These are phyloP conservation scores for Bos taurus DNA, from an alignment of 2,113 vertebrate species.

Conservation along the genomic window DNA sequence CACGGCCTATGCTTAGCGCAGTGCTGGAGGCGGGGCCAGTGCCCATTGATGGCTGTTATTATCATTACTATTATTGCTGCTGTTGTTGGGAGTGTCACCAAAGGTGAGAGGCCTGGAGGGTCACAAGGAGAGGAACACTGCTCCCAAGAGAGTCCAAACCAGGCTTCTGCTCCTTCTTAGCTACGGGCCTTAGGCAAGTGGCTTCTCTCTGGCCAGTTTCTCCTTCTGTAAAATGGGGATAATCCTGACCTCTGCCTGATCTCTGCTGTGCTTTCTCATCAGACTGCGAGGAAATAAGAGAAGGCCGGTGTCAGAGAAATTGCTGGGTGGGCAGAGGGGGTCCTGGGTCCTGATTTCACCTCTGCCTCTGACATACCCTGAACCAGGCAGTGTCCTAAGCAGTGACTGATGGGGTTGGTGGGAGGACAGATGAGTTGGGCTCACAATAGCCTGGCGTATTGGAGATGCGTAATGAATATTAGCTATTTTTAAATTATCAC, in stretches of 20 bases:
- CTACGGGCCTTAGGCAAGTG: neutral
- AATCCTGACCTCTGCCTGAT: neutral
- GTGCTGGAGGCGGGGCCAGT: rapidly evolving
- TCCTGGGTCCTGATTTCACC: neutral
- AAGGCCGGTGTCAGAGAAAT: neutral
- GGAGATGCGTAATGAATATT: neutral
- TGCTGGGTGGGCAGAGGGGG: neutral
- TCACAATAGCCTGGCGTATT: rapidly evolving
- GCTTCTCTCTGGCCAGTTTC: neutral
- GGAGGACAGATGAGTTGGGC: neutral
- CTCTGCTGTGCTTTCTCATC: neutral
- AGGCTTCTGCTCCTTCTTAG: neutral
- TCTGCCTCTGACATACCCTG: neutral
- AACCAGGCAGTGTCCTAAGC: neutral
- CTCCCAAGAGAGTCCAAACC: neutral
- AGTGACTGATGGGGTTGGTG: neutral
- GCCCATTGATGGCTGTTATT: rapidly evolving
- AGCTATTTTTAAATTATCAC: neutral
- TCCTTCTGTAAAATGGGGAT: neutral
- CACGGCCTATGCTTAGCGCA: rapidly evolving
- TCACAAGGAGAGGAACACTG: neutral
- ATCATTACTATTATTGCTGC: rapidly evolving
- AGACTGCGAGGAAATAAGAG: rapidly evolving
- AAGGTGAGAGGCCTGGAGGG: neutral
- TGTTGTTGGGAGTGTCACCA: neutral